phyloP scores from a whole-genome alignment of 2,797 vertebrate species.

The Parauchenoglanis ngamensis region DNA sequence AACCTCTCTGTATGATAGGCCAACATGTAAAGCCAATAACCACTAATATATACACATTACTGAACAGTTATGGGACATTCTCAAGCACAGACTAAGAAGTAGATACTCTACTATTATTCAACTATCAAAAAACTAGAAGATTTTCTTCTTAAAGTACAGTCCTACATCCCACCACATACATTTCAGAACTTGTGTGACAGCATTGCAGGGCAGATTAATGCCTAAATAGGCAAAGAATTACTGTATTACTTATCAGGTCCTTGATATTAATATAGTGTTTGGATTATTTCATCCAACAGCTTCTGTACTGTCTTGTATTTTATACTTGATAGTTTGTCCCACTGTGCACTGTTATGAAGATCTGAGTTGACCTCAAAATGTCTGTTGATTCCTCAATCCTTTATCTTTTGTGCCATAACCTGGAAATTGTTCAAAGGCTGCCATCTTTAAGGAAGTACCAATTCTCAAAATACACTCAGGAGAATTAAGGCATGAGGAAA shows the following conservation, averaged over 20 bases:
- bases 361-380: constrained; percentile 3
- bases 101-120: background rate
- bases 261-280: background rate
- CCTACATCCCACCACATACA: background rate
- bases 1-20: background rate
- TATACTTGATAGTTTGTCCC: background rate
- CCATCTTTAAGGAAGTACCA: background rate
- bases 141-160: background rate
- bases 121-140: background rate
- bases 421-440: background rate
- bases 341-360: no score
- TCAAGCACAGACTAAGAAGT: background rate
- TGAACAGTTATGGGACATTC: background rate
- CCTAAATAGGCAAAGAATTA: background rate
- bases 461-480: background rate
- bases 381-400: constrained; percentile 11
- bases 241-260: background rate
- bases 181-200: background rate
- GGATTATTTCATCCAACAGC: background rate
- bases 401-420: background rate
- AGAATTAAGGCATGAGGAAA: background rate
- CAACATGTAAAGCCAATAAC: background rate
- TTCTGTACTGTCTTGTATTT: background rate
- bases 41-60: background rate
- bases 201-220: background rate